These are phyloP conservation scores for Watersipora subatra DNA, from an alignment of 1,140 invertebrate genomes.

Conservation along the genomic window DNA sequence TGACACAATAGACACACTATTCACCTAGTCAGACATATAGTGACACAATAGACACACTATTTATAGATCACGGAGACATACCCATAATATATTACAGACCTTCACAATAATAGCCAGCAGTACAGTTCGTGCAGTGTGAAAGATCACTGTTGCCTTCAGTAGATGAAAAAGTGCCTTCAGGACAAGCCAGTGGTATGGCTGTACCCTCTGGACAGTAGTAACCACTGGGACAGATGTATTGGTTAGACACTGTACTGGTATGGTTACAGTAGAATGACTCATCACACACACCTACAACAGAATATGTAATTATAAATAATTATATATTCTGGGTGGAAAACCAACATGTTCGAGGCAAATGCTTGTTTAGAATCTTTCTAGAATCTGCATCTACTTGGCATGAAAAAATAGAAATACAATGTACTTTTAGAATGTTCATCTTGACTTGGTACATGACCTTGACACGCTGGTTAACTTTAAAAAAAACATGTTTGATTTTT, in stretches of 20 bases:
- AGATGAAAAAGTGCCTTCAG: constrained; percentile 26
- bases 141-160: constrained; percentile 14
- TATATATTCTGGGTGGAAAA: neutral
- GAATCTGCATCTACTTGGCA: too few species aligned
- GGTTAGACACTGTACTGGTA: constrained; percentile 22
- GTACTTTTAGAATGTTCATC: too few species aligned
- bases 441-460: too few species aligned
- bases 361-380: too few species aligned
- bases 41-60: too few species aligned
- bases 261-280: constrained; percentile 31
- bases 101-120: constrained; percentile 29
- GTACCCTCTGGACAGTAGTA: constrained; percentile 28
- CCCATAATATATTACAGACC: too few species aligned
- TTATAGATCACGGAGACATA: too few species aligned
- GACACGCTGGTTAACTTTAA: too few species aligned
- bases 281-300: constrained; percentile 23
- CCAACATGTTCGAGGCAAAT: neutral
- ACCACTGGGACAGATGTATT: constrained; percentile 26
- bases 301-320: neutral
- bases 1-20: too few species aligned
- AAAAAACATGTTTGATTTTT: too few species aligned
- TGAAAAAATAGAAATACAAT: too few species aligned
- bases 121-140: constrained; percentile 29
- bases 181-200: constrained; percentile 21
- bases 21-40: too few species aligned